Base-by-base conservation (phyloP, 2,113 vertebrate genomes). In the Pedetes capensis region DNA sequence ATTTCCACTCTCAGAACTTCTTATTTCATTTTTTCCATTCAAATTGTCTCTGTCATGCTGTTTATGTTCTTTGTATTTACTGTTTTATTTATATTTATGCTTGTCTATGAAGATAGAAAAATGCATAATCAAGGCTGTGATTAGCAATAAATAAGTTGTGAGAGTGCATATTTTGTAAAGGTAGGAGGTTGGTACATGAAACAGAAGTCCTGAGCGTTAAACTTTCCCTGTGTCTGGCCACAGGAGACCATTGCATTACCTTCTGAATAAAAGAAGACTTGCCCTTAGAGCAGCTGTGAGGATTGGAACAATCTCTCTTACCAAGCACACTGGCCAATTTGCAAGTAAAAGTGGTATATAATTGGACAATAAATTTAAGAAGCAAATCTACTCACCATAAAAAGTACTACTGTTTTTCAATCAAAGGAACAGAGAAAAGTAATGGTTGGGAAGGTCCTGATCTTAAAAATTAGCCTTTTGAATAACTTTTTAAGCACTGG, bases 41-140 rank as follows among this genome's bases (percentile, higher is more conserved):
- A 92, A 61, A 49, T 97, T 85, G 88, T 89, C 42, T 49, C 66
- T 96, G 44, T 85, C 51, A 81, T 95, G 39, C 3, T 93, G 42
- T 91, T 96, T 97, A 84, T 11, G 78, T 88, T 96, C 29, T 29
- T 95, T 97, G 96, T 87, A 75, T 93, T 85, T 97, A n/a, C 22
- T 96, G 81, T 88, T 96, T 96, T 95, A 97, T 88, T 97, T 97
- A 95, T 79, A 94, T 88, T 96, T 96, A 72, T 94, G 84, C 44
- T 64, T 49, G 2, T 95, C 89, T 97, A 76, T 93, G 66, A 97
- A 93, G 85, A 89, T 59, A 69, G 37, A 37, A 93, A 95, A 87
- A 96, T 72, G 83, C 7, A 94, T 94, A 89, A 87, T 94, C 91
- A 34, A 92, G 22, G 34, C 64, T 91, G 69, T 47, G 44, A 34